phyloP scores from a whole-genome alignment of 2,797 vertebrate genomes.

The Orestias chungarensis region DNA sequence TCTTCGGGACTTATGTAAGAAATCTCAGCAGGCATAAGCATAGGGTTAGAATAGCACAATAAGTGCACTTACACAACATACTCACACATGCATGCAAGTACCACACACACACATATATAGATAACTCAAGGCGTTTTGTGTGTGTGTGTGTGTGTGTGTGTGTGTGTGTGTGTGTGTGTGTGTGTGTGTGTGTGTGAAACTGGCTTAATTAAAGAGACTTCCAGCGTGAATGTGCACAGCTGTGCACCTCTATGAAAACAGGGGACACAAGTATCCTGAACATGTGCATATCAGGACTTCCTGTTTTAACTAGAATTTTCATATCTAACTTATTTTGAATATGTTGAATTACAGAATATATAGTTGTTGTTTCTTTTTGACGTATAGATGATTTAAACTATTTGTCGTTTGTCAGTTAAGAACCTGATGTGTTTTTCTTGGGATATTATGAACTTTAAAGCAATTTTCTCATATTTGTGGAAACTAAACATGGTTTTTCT shows the following conservation, averaged over 20 bases:
- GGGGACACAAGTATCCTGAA: neutral
- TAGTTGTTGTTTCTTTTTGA: neutral
- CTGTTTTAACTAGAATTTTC: neutral
- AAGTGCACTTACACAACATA: conserved; percentile 55
- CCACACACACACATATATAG: conserved; percentile 45
- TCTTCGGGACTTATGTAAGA: conserved; percentile 56
- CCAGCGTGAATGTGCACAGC: conserved; percentile 20
- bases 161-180: too few species aligned
- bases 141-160: too few species aligned
- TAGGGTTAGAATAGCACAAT: conserved; percentile 40
- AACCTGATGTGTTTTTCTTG: too few species aligned
- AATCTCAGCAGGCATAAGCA: conserved; percentile 46
- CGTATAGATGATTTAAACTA: neutral
- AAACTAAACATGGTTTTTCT: neutral
- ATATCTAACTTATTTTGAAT: neutral
- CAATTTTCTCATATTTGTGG: neutral
- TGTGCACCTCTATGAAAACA: conserved; percentile 6
- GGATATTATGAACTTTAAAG: too few species aligned
- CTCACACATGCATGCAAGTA: conserved; percentile 30
- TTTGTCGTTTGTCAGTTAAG: too few species aligned
- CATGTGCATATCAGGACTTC: neutral
- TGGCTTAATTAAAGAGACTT: conserved; percentile 34
- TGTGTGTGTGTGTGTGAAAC: conserved; percentile 28
- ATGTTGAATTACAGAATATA: neutral
- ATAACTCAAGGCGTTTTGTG: conserved; percentile 27